Conservation (phyloP, 1,140 invertebrate species). For the Scaptomyza pallida region DNA sequence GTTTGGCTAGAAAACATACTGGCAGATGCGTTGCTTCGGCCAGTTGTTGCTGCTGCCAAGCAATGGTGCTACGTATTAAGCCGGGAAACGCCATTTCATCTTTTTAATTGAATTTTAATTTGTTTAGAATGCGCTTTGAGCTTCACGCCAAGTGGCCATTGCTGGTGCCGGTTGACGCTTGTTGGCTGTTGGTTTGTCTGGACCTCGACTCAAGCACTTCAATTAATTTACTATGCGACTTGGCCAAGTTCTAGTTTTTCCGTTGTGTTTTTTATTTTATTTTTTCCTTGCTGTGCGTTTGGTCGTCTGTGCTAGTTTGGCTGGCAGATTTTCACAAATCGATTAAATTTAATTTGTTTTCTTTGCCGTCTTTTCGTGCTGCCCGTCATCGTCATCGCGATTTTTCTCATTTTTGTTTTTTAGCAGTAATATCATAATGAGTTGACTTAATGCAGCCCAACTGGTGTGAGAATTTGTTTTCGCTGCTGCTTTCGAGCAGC, state of each 20-base stretch:
- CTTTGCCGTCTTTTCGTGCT: slow-evolving; percentile 56
- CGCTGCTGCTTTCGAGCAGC: slow-evolving; percentile 35
- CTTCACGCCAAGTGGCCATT: slow-evolving; percentile 51
- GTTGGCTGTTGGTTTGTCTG: slow-evolving; percentile 17
- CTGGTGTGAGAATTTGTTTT: slow-evolving; percentile 38
- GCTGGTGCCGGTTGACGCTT: slow-evolving; percentile 13
- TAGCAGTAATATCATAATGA: slow-evolving; percentile 78
- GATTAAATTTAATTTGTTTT: slow-evolving; percentile 84
- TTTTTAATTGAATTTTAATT: slow-evolving; percentile 84
- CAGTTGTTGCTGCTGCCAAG: slow-evolving; percentile 1
- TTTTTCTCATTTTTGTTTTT: slow-evolving; percentile 42
- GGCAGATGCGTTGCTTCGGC: slow-evolving; percentile 15
- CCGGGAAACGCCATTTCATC: slow-evolving; percentile 79
- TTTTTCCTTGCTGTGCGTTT: not conserved
- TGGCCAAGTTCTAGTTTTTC: slow-evolving; percentile 40
- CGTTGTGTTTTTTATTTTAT: slow-evolving; percentile 8
- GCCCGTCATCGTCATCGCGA: slow-evolving; percentile 45
- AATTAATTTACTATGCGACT: slow-evolving; percentile 54
- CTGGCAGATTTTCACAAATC: slow-evolving; percentile 76
- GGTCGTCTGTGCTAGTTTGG: slow-evolving; percentile 20
- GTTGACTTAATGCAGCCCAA: slow-evolving; percentile 75
- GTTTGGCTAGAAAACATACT: not conserved
- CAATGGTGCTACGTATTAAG: slow-evolving; percentile 49
- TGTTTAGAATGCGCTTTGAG: slow-evolving; percentile 82
- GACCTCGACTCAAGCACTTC: slow-evolving; percentile 25